Evolutionary conservation across 1,140 invertebrate species (phyloP).

Genomic region (Saccostrea glomerata): DNA sequence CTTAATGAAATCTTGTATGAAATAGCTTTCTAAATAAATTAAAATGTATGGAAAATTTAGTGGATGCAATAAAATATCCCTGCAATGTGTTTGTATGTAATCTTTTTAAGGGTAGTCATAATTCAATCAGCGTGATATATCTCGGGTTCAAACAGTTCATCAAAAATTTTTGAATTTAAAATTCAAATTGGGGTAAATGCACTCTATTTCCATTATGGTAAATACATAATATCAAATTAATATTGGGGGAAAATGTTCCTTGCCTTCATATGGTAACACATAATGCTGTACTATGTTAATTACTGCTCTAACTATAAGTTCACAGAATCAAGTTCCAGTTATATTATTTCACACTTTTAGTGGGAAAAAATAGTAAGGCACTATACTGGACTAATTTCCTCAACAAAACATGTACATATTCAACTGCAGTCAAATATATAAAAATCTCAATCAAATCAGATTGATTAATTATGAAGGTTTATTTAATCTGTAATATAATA

Average conservation of each 20-base stretch:
- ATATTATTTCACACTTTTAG: too few species aligned
- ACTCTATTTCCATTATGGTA: neutral
- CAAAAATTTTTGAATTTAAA: neutral
- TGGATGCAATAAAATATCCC: neutral
- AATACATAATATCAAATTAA: neutral
- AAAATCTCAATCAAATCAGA: too few species aligned
- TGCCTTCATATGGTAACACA: neutral
- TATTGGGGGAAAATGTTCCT: neutral
- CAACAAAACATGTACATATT: too few species aligned
- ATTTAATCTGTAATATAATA: too few species aligned
- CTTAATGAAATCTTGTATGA: neutral
- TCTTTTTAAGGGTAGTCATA: neutral
- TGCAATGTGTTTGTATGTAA: neutral
- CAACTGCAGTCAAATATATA: too few species aligned
- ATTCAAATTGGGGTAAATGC: constrained; percentile 13
- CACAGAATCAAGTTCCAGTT: too few species aligned
- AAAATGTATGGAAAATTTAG: neutral
- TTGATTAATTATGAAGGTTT: too few species aligned
- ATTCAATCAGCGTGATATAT: neutral
- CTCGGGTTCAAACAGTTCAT: constrained; percentile 10
- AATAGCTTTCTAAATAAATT: neutral
- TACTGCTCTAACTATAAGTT: neutral
- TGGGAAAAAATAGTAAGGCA: too few species aligned
- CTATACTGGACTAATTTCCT: too few species aligned
- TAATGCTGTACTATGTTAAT: neutral